These are phyloP conservation scores for Diorhabda carinulata DNA, from an alignment of 1,140 invertebrate species.

Conservation along the genomic window DNA sequence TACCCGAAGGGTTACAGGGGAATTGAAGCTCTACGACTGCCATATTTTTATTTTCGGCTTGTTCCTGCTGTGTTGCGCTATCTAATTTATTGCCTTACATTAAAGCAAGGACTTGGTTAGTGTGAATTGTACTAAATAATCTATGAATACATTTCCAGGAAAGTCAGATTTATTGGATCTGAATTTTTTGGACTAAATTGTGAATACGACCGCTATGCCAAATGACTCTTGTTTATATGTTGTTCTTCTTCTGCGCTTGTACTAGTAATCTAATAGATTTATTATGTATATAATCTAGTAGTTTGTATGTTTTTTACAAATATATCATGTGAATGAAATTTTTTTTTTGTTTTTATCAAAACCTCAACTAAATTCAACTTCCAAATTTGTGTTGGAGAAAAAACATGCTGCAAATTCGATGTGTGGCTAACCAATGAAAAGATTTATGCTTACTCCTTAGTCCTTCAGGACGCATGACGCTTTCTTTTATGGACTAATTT, in stretches of 20 bases:
- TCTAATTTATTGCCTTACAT: conserved; percentile 14
- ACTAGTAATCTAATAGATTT: neutral
- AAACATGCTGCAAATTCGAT: no score
- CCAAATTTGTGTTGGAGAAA: no score
- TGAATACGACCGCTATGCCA: conserved; percentile 14
- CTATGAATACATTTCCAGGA: no score
- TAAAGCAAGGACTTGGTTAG: conserved; percentile 11
- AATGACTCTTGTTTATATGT: conserved; percentile 13
- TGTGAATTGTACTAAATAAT: conserved; percentile 6
- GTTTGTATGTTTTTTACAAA: neutral
- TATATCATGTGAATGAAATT: neutral
- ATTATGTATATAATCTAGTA: neutral
- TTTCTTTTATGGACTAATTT: no score
- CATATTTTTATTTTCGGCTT: neutral
- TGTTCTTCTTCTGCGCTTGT: conserved; percentile 15
- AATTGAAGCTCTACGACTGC: neutral
- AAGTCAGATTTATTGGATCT: no score
- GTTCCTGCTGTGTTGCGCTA: conserved; percentile 6
- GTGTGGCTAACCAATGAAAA: no score
- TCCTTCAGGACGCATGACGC: no score
- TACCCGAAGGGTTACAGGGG: neutral
- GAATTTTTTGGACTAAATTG: neutral
- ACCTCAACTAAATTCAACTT: no score
- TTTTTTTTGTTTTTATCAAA: neutral
- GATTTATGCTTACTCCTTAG: no score